Evolutionary conservation across 2,113 vertebrate genomes (phyloP).

Genomic region (Trogon surrucura): DNA sequence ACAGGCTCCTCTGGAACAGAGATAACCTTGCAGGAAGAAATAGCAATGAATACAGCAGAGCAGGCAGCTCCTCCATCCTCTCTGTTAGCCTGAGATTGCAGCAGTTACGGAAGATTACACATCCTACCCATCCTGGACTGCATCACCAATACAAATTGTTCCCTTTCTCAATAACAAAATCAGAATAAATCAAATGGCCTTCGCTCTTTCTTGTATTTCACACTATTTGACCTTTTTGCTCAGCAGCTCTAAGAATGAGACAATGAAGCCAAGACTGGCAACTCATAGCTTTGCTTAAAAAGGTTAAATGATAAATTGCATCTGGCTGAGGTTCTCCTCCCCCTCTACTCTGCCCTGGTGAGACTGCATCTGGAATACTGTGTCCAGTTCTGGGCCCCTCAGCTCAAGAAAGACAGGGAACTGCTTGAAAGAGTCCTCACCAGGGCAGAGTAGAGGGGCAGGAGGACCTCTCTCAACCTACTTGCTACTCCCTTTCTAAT

Average conservation of each 20-base stretch:
- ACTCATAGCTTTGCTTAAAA: neutral
- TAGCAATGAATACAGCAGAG: neutral
- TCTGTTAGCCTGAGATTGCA: neutral
- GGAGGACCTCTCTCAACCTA: no score
- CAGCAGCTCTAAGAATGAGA: neutral
- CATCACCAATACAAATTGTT: neutral
- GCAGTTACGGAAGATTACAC: neutral
- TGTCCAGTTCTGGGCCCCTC: no score
- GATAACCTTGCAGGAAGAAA: neutral
- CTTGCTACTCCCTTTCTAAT: no score
- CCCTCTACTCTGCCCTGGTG: no score
- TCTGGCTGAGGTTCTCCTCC: neutral
- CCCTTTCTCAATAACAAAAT: neutral
- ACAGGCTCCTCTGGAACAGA: neutral
- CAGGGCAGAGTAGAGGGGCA: no score
- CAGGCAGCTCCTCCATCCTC: neutral
- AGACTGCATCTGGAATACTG: no score
- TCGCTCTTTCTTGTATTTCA: neutral
- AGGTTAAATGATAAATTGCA: conserved; percentile 21
- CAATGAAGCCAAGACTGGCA: neutral
- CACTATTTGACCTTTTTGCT: neutral
- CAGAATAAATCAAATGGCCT: neutral
- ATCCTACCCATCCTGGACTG: neutral
- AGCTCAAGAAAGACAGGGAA: no score
- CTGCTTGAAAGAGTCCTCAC: no score